Conservation (phyloP, 2,797 vertebrate genomes). For the Malurus leucopterus region DNA sequence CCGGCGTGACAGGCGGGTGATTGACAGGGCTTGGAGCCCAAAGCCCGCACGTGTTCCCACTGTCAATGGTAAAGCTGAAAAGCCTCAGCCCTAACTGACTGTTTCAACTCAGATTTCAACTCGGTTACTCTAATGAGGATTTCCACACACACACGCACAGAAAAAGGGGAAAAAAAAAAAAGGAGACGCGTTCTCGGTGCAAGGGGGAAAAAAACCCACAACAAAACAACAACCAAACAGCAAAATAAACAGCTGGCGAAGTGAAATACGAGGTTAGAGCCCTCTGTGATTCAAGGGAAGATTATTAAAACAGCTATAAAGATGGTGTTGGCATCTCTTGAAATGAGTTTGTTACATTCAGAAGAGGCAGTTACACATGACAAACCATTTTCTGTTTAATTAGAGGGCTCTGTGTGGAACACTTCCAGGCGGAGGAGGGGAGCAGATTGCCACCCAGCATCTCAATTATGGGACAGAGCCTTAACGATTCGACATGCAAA, state of each 20-base stretch:
- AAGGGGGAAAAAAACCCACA: background rate
- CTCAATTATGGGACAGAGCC: slow-evolving; percentile 60
- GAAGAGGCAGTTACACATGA: slow-evolving; percentile 64
- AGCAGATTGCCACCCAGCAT: slow-evolving; percentile 65
- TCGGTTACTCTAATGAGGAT: slow-evolving; percentile 59
- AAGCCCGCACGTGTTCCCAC: slow-evolving; percentile 34
- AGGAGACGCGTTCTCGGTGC: background rate
- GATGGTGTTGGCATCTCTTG: slow-evolving; percentile 61
- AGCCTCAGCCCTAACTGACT: slow-evolving; percentile 19
- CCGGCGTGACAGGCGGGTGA: slow-evolving; percentile 20
- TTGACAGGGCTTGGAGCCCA: slow-evolving; percentile 51
- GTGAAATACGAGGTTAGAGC: slow-evolving; percentile 55
- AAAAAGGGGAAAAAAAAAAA: background rate
- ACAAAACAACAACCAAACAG: background rate
- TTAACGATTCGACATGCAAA: slow-evolving; percentile 31
- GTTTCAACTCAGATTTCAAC: background rate
- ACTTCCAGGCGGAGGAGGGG: slow-evolving; percentile 69
- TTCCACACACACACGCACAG: background rate
- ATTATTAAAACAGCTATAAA: slow-evolving; percentile 59
- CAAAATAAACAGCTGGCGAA: slow-evolving; percentile 44
- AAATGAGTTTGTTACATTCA: slow-evolving; percentile 66
- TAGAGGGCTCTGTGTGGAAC: slow-evolving; percentile 68
- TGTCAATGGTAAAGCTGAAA: slow-evolving; percentile 54
- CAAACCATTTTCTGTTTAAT: slow-evolving; percentile 71
- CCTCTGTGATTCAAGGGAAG: slow-evolving; percentile 57